A percentile compares a stretch with the other conserved stretches of the same genome.
Evolutionary conservation across 1,140 invertebrate species (phyloP).

Genomic region (Drosophila ironensis): DNA sequence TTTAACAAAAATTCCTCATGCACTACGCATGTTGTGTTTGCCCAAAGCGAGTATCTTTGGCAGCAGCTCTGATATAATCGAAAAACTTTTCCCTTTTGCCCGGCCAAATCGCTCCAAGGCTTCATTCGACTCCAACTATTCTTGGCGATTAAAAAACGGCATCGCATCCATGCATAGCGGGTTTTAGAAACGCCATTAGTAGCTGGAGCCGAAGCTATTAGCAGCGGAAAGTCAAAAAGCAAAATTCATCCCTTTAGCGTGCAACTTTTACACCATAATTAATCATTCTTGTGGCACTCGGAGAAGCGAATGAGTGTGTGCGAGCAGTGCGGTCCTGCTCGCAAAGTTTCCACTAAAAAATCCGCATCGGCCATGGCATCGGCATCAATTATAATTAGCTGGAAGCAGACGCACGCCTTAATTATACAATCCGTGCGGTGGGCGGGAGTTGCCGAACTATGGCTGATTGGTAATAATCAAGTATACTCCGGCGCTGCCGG

Average conservation of each 20-base stretch:
- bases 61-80: conserved; percentile 64
- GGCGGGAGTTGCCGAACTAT: conserved; percentile 22
- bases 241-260: conserved; percentile 70
- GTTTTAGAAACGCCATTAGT: conserved; percentile 33
- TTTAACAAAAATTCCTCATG: conserved; percentile 9
- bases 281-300: conserved; percentile 59
- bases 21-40: background rate
- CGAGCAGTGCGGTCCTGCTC: background rate
- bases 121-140: conserved; percentile 56
- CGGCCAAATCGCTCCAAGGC: conserved; percentile 44
- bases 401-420: conserved; percentile 30
- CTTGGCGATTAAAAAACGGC: conserved; percentile 50
- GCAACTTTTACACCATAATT: conserved; percentile 63
- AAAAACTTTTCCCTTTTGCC: conserved; percentile 73
- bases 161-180: conserved; percentile 31
- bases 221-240: conserved; percentile 45
- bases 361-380: conserved; percentile 50
- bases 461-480: conserved; percentile 73
- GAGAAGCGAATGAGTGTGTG: background rate
- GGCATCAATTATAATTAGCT: conserved; percentile 77
- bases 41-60: conserved; percentile 13
- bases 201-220: conserved; percentile 30
- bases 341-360: conserved; percentile 59
- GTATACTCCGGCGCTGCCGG: conserved; percentile 47
- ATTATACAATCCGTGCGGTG: conserved; percentile 66